Evolutionary conservation across 2,888 invertebrate genomes (phyloP).

Genomic region (Thelaira solivaga): DNA sequence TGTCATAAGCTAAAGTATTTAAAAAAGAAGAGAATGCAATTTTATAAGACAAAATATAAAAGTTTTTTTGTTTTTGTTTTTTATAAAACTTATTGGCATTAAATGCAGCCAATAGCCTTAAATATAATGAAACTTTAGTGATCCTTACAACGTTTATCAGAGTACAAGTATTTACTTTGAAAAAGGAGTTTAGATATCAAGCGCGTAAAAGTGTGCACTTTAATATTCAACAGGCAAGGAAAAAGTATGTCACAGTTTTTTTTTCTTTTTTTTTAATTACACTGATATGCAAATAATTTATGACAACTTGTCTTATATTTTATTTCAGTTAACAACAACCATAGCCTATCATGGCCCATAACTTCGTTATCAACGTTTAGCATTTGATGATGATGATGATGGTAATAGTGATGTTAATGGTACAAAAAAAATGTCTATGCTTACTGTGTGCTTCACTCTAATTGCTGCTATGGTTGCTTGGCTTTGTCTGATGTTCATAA

Average conservation of each 20-base stretch:
- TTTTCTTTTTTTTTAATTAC: too few species aligned
- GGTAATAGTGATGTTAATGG: neutral
- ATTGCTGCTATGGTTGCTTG: neutral
- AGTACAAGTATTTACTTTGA: constrained; percentile 4
- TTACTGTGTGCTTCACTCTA: constrained; percentile 16
- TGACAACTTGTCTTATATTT: constrained; percentile 68
- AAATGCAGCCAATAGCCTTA: neutral
- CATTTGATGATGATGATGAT: neutral
- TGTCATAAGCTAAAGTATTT: too few species aligned
- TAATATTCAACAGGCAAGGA: constrained; percentile 23
- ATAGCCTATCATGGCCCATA: neutral
- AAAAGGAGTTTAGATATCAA: too few species aligned
- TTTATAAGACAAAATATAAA: neutral
- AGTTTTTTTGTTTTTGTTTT: too few species aligned
- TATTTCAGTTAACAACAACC: neutral
- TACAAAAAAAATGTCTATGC: constrained; percentile 15
- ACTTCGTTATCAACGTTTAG: constrained; percentile 11
- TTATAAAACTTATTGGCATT: too few species aligned
- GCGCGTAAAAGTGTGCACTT: too few species aligned
- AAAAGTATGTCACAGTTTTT: constrained; percentile 66
- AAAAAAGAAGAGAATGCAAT: too few species aligned
- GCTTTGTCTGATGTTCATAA: neutral
- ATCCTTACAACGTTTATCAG: neutral
- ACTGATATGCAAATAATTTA: constrained; percentile 73
- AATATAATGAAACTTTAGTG: neutral